Evolutionary conservation across 2,113 vertebrate species (phyloP).

Genomic region (Uropsilus gracilis): DNA sequence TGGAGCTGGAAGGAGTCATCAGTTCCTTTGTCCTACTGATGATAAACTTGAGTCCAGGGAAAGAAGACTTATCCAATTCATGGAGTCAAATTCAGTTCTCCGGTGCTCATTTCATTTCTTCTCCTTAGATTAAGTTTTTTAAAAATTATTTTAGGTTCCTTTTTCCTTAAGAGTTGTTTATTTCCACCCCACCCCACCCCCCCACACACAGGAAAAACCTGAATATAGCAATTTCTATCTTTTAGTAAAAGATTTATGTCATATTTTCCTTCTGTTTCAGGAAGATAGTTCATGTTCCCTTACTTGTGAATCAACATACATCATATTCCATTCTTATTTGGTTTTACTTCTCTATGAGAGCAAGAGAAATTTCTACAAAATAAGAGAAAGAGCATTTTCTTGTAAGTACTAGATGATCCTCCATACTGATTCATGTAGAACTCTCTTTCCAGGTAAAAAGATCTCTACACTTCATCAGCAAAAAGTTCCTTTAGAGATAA

Average conservation of each 20-base stretch:
- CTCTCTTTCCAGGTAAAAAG: constrained; percentile 45
- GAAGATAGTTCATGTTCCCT: neutral
- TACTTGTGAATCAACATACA: neutral
- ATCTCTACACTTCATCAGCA: constrained; percentile 27
- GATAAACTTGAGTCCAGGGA: neutral
- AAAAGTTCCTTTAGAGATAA: neutral
- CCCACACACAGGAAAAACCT: neutral
- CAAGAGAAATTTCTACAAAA: constrained; percentile 1
- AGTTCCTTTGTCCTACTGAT: neutral
- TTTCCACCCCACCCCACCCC: neutral
- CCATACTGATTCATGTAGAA: constrained; percentile 26
- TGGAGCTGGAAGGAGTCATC: neutral
- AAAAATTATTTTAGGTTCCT: neutral
- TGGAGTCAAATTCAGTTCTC: neutral
- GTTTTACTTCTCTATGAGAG: constrained; percentile 1
- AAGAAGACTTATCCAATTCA: neutral
- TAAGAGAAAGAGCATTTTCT: neutral
- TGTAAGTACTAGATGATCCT: neutral
- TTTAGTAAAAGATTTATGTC: neutral
- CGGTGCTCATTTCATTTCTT: neutral
- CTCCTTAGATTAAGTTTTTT: neutral
- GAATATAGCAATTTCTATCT: neutral
- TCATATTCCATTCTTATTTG: neutral
- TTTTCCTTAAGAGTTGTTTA: neutral
- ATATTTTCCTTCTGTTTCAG: neutral